Evolutionary conservation across 2,113 vertebrate species (phyloP), one percentile per base, ranked within the genome.

Genomic region (Nasalis larvatus): DNA sequence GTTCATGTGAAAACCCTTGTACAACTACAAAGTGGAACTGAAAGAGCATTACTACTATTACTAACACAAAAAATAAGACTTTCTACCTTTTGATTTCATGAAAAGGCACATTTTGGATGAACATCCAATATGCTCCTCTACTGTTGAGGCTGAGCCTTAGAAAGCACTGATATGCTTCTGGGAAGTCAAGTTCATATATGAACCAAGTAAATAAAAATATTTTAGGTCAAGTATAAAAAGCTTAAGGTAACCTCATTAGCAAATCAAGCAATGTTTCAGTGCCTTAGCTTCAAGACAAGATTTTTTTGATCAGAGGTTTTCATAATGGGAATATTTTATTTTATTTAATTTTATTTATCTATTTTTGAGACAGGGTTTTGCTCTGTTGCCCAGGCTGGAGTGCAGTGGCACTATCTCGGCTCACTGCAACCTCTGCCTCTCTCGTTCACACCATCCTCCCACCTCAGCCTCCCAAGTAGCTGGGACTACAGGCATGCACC

Each of bases 151-250:
- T 86, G 25, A 91, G 60, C 45, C 85, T 76, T 9, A 83, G 56
- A 94, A 80, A 92, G 42, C 35, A 63, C 30, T 66, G 30, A 76
- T 68, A 12, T 77, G 42, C 30, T 96, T 58, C 35, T 78, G 81
- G 21, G 23, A 93, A 95, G 37, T 85, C 73, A 96, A 96, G 86
- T 12, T 80, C 66, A 56, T 25, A 87, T 56, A 37, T 84, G 49
- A 92, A 97, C 80, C 66, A 96, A 93, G 56, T 0, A 25, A 95
- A 81, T 77, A 96, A 11, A 97, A 58, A 71, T n/a, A 82, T 94
- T 96, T 95, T 42, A 78, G 68, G 86, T 78, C 68, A 92, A 97
- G 66, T 35, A 92, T 13, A 92, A 96, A 98, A 97, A 54, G 85
- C 56, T 98, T 73, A 86, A 90, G 68, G 74, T 95, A 85, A 97